Evolutionary conservation across 1,140 invertebrate species (phyloP), one percentile per base, ranked within the genome.

Genomic region (Trachymyrmex cornetzi): DNA sequence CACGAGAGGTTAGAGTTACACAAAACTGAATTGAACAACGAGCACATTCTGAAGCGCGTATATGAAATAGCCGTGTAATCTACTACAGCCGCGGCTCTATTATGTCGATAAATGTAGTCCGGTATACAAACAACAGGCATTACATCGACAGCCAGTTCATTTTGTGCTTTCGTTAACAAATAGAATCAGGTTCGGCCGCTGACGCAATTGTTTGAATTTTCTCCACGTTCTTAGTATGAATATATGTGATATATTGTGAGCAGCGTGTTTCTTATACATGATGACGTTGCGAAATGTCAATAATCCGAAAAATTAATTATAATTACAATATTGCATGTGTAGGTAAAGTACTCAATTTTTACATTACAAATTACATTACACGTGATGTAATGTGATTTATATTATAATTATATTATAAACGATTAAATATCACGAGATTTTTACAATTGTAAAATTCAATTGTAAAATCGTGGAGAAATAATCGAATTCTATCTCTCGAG

Each of bases 1-100:
- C 69, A 71, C 50, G 67, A 66, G 82, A 85, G 69, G 77, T 71
- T 77, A 71, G 77, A 79, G 34, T 88, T 88, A 80, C 77, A 79
- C 75, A 79, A 88, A 86, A 88, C 77, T 88, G 57, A 86, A 88
- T 88, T 77, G 84, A 86, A 77, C 75, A 77, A 74, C 75, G 63
- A 22, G 67, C 59, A 48, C 81, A 74, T 72, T 79, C 55, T 57
- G 84, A 77, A 88, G 71, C 84, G 59, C 53, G 44, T 86, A 85
- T 67, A 85, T 67, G 75, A 80, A 88, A 88, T 86, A 86, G 67
- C 75, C 69, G n/a, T 74, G 87, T 59, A 69, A 77, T 64, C 64
- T 79, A 77, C 57, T 67, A 85, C 61, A 24, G 69, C 30, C 16
- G n/a, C 19, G 82, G 44, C 48, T 66, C 69, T 66, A 85, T 85